Evolutionary conservation across 2,113 vertebrate genomes (phyloP).

Genomic region (Puffinus mauretanicus): DNA sequence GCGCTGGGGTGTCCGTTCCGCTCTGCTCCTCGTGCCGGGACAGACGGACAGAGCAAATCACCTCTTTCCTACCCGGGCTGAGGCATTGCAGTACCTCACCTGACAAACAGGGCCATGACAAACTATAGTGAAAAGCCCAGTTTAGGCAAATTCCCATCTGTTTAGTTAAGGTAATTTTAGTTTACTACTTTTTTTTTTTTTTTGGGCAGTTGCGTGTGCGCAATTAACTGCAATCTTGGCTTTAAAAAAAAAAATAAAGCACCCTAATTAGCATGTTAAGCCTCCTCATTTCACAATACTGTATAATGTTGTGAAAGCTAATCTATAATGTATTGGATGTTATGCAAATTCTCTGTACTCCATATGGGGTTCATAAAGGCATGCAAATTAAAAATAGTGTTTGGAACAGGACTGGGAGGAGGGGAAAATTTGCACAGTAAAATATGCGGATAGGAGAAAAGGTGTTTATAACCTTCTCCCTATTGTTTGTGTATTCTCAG

Average conservation of each 20-base stretch:
- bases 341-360: constrained; percentile 57
- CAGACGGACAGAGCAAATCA: not conserved
- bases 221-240: constrained; percentile 50
- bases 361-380: constrained; percentile 48
- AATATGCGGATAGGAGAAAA: constrained; percentile 22
- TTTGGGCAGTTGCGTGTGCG: not conserved
- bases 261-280: constrained; percentile 64
- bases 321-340: constrained; percentile 64
- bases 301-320: constrained; percentile 64
- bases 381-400: constrained; percentile 60
- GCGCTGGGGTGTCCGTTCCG: not conserved
- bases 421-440: constrained; percentile 46
- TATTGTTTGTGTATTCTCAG: constrained; percentile 44
- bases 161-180: constrained; percentile 64
- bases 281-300: constrained; percentile 61
- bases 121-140: not conserved
- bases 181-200: not conserved
- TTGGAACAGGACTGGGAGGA: constrained; percentile 35
- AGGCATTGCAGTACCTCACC: not conserved
- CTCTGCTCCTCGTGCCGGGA: accelerated
- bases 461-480: constrained; percentile 47
- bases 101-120: constrained; percentile 8
- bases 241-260: constrained; percentile 42
- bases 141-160: constrained; percentile 46
- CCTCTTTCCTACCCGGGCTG: not conserved